Percentiles rank a stretch among this genome's conserved stretches.
Evolutionary conservation across 2,797 vertebrate species (phyloP).

Genomic region (Cyclura pinguis): DNA sequence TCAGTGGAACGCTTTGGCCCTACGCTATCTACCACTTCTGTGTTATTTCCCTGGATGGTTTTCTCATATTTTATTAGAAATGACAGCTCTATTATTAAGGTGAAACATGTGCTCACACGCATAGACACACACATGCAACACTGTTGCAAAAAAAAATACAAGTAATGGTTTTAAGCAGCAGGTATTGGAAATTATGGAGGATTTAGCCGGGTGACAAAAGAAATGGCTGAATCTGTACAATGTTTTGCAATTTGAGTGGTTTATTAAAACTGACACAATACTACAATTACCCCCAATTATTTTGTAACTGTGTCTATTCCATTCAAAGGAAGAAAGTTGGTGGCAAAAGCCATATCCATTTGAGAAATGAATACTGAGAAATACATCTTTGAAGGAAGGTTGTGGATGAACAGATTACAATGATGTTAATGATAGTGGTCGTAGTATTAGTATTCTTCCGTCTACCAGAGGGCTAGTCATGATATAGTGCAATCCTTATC

Average conservation of each 20-base stretch:
- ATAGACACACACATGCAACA: not conserved
- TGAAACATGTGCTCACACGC: slow-evolving; percentile 21
- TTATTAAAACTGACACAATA: slow-evolving; percentile 76
- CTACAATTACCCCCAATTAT: slow-evolving; percentile 81
- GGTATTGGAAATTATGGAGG: slow-evolving; percentile 69
- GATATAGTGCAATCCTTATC: too few species aligned
- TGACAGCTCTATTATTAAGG: slow-evolving; percentile 82
- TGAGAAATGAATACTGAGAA: slow-evolving; percentile 62
- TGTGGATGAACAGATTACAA: slow-evolving; percentile 9
- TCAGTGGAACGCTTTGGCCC: slow-evolving; percentile 59
- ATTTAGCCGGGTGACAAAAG: slow-evolving; percentile 58
- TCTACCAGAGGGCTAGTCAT: too few species aligned
- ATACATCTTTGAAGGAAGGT: slow-evolving; percentile 2
- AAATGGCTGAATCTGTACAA: slow-evolving; percentile 66
- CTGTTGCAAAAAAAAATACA: slow-evolving; percentile 65
- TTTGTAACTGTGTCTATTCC: slow-evolving; percentile 72
- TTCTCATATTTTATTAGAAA: slow-evolving; percentile 81
- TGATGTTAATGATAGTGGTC: not conserved
- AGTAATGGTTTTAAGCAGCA: slow-evolving; percentile 66
- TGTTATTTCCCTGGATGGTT: slow-evolving; percentile 75
- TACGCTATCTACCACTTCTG: slow-evolving; percentile 62
- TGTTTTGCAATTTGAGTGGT: slow-evolving; percentile 60
- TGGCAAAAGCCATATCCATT: slow-evolving; percentile 49
- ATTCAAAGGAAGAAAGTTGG: slow-evolving; percentile 67
- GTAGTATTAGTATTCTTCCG: too few species aligned